These are phyloP conservation scores for Beroe ovata DNA, from an alignment of 37 sponge, comb jelly and placozoan species.

Conservation along the genomic window DNA sequence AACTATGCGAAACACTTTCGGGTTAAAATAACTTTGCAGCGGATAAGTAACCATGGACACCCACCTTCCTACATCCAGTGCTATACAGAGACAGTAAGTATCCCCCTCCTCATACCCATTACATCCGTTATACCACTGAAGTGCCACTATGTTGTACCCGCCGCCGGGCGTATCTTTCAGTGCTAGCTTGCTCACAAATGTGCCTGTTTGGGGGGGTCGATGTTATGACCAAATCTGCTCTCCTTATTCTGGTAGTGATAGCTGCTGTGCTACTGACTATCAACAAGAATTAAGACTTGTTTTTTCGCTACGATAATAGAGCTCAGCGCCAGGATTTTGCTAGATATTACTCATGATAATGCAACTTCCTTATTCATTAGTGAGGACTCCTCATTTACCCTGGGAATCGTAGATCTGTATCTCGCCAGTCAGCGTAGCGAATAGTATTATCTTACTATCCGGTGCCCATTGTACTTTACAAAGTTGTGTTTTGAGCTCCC, in stretches of 20 bases:
- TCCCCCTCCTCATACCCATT: constrained; percentile 74
- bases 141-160: constrained; percentile 9
- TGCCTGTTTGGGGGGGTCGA: too few relatives aligned
- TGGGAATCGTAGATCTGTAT: constrained; percentile 80
- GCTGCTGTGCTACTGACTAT: too few relatives aligned
- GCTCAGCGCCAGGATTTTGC: too few relatives aligned
- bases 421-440: constrained; percentile 84
- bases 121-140: constrained; percentile 70
- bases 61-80: constrained; percentile 79
- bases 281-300: too few relatives aligned
- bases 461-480: constrained; percentile 85
- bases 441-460: constrained; percentile 82
- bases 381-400: constrained; percentile 71
- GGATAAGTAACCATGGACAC: too few relatives aligned
- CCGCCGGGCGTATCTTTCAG: constrained; percentile 26
- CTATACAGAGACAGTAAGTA: constrained; percentile 79
- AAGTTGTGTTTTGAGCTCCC: constrained; percentile 76
- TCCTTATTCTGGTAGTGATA: too few relatives aligned
- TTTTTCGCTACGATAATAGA: too few relatives aligned
- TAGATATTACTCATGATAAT: too few relatives aligned
- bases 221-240: too few relatives aligned
- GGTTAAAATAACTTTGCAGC: too few relatives aligned
- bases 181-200: constrained; percentile 46
- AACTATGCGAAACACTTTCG: too few relatives aligned
- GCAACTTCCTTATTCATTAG: too few relatives aligned